Conservation (phyloP, 2,888 invertebrate genomes). For the Watsonalla cultraria region DNA sequence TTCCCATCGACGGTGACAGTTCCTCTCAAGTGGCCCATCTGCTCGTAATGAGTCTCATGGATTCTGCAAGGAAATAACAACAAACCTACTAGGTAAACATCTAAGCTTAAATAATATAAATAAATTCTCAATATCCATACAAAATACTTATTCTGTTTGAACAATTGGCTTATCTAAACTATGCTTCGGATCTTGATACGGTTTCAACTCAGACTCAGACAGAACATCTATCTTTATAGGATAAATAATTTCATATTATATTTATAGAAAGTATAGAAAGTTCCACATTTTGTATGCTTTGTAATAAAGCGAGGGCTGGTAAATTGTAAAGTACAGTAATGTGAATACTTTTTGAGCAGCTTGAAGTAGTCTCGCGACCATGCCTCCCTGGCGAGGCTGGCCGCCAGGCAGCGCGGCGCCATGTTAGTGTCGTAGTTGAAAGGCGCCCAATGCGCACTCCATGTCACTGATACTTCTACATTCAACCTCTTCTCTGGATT, state of each 20-base stretch:
- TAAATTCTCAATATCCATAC: neutral
- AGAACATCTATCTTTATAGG: too few relatives aligned
- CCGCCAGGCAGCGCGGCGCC: conserved; percentile 78
- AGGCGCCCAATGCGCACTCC: conserved; percentile 78
- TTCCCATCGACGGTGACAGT: conserved; percentile 73
- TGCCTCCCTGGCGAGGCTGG: conserved; percentile 81
- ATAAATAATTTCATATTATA: too few relatives aligned
- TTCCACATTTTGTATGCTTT: too few relatives aligned
- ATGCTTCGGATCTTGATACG: too few relatives aligned
- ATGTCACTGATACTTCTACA: conserved; percentile 78
- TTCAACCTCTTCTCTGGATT: conserved; percentile 52
- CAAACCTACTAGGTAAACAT: neutral
- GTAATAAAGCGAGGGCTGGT: too few relatives aligned
- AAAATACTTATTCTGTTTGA: too few relatives aligned
- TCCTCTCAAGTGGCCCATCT: conserved; percentile 82
- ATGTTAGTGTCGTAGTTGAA: conserved; percentile 85
- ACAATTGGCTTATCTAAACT: too few relatives aligned
- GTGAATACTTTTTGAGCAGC: conserved; percentile 77
- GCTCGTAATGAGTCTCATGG: conserved; percentile 88
- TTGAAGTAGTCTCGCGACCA: conserved; percentile 84
- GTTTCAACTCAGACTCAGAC: too few relatives aligned
- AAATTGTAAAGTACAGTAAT: neutral
- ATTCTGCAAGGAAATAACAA: conserved; percentile 58
- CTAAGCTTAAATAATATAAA: neutral
- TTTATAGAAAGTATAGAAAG: too few relatives aligned